Conservation (phyloP, 1,140 invertebrate genomes). For the Sipha flava region DNA sequence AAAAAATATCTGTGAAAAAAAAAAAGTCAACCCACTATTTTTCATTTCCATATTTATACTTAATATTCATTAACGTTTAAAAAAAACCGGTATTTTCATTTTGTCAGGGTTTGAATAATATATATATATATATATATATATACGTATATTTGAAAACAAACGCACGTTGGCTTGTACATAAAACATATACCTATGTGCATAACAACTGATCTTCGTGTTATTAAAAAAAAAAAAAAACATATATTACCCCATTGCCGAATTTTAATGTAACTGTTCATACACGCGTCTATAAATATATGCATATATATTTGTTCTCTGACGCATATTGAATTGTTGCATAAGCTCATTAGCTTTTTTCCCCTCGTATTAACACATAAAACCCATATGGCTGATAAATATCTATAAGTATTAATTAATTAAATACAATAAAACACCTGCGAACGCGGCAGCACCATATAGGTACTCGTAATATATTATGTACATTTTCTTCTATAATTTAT, state of each 20-base stretch:
- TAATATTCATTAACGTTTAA: conserved; percentile 29
- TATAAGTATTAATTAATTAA: conserved; percentile 25
- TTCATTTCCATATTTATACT: conserved; percentile 11
- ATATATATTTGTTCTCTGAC: background rate
- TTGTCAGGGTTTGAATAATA: background rate
- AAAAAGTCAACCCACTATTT: conserved; percentile 14
- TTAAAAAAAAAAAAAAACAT: background rate
- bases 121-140: background rate
- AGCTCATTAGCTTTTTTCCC: background rate
- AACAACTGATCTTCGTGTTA: background rate
- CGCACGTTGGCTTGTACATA: background rate
- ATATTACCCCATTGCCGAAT: background rate
- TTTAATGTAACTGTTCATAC: no score
- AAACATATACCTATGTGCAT: background rate
- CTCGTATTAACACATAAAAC: background rate
- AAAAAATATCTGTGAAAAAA: background rate
- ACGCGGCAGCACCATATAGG: background rate
- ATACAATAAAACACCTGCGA: conserved; percentile 22
- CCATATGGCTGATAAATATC: conserved; percentile 15
- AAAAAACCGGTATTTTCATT: background rate
- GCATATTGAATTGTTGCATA: background rate
- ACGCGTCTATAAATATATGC: no score
- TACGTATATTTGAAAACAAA: background rate
- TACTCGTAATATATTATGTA: no score
- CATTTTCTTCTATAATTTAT: conserved; percentile 4